Conservation (phyloP, 2,113 vertebrate genomes). For the Bubo blakistoni region DNA sequence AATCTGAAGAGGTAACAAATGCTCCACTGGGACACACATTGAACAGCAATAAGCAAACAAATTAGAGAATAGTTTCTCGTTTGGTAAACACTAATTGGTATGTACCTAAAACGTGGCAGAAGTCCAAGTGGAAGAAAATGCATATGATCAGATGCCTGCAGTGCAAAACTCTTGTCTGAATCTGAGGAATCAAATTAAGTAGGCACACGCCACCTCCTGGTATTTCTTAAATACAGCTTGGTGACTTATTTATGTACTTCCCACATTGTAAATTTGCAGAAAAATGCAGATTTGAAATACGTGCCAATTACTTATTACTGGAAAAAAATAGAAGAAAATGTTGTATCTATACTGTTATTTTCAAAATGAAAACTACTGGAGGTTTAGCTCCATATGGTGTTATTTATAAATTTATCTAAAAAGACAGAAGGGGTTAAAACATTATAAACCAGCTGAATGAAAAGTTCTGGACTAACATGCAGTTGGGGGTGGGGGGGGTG, state of each 20-base stretch:
- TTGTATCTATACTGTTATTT: background rate
- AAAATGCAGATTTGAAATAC: background rate
- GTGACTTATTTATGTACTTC: background rate
- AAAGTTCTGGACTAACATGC: background rate
- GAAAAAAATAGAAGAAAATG: background rate
- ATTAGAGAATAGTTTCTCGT: background rate
- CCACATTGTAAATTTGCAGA: background rate
- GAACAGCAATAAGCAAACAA: background rate
- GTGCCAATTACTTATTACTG: background rate
- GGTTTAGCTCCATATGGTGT: background rate
- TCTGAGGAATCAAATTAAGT: background rate
- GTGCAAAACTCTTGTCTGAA: background rate
- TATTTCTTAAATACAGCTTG: background rate
- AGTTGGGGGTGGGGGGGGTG: rapidly evolving
- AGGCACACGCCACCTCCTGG: conserved; percentile 51
- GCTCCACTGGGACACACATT: background rate
- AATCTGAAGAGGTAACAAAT: background rate
- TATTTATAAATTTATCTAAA: background rate
- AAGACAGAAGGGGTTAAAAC: background rate
- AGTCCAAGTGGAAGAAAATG: background rate
- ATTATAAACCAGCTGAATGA: background rate
- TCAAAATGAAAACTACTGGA: background rate
- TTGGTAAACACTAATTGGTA: background rate
- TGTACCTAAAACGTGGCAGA: background rate
- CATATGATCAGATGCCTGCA: background rate